These are phyloP conservation scores for Pollenia amentaria DNA, from an alignment of 2,888 invertebrate species.

Conservation along the genomic window DNA sequence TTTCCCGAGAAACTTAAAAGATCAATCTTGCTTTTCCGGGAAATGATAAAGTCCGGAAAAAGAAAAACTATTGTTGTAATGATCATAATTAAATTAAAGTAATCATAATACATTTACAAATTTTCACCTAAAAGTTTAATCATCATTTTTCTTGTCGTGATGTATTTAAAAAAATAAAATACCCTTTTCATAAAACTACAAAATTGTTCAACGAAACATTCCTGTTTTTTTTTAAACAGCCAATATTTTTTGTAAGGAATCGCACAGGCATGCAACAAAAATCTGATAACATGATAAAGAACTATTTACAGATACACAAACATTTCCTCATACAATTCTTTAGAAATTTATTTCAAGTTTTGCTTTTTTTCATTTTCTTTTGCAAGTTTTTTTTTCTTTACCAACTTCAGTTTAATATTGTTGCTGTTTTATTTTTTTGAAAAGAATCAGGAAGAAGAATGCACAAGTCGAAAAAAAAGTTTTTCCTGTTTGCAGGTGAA, in stretches of 20 bases:
- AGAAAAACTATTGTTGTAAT: too few species aligned
- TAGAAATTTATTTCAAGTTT: conserved; percentile 14
- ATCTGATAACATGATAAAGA: neutral
- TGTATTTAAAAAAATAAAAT: too few species aligned
- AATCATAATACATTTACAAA: too few species aligned
- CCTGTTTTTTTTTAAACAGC: neutral
- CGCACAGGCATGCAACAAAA: neutral
- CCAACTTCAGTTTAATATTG: conserved; percentile 12
- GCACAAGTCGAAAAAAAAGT: neutral
- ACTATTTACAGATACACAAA: neutral
- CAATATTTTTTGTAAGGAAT: neutral
- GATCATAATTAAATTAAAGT: too few species aligned
- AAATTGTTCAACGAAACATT: too few species aligned
- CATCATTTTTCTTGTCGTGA: too few species aligned
- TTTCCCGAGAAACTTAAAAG: too few species aligned
- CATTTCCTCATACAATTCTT: neutral
- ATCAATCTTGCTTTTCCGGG: too few species aligned
- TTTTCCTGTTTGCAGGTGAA: conserved; percentile 7
- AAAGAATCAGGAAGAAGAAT: neutral
- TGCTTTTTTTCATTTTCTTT: neutral
- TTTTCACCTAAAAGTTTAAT: too few species aligned
- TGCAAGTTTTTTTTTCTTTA: too few species aligned
- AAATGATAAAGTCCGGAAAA: too few species aligned
- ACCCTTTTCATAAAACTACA: too few species aligned
- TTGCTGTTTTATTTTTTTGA: neutral